Percentiles rank a stretch among this genome's conserved stretches.
Conservation (phyloP, 1,140 invertebrate species). For the Tetramorium simillimum region DNA sequence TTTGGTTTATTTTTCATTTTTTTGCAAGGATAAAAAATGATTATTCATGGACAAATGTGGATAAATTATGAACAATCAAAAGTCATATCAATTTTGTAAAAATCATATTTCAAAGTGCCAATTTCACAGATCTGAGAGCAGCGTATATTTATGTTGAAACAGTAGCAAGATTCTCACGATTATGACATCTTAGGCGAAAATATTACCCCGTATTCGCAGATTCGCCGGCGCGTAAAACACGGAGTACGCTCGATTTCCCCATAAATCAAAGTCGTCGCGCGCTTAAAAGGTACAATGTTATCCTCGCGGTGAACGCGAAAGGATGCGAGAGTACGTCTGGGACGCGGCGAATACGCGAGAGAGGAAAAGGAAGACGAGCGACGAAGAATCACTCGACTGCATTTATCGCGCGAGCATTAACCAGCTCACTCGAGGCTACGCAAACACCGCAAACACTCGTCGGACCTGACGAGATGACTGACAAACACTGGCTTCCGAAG, state of each 20-base stretch:
- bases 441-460: constrained; percentile 68
- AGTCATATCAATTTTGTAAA: too few species aligned
- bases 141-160: background rate
- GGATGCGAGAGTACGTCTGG: background rate
- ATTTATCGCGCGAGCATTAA: constrained; percentile 64
- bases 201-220: constrained; percentile 58
- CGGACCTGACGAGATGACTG: constrained; percentile 60
- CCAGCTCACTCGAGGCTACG: constrained; percentile 58
- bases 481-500: constrained; percentile 64
- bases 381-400: constrained; percentile 60
- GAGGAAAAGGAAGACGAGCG: constrained; percentile 46
- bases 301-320: constrained; percentile 37
- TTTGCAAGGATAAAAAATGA: too few species aligned
- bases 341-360: background rate
- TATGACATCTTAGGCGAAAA: constrained; percentile 58
- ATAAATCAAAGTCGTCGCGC: constrained; percentile 74
- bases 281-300: constrained; percentile 71
- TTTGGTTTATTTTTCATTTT: too few species aligned
- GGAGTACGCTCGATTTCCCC: constrained; percentile 69
- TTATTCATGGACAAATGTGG: too few species aligned
- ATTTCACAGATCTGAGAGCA: background rate
- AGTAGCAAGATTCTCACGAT: constrained; percentile 51
- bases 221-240: constrained; percentile 72
- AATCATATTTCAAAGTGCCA: too few species aligned
- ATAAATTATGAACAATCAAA: too few species aligned